Evolutionary conservation across 2,113 vertebrate genomes (phyloP).

Genomic region (Alces alces): DNA sequence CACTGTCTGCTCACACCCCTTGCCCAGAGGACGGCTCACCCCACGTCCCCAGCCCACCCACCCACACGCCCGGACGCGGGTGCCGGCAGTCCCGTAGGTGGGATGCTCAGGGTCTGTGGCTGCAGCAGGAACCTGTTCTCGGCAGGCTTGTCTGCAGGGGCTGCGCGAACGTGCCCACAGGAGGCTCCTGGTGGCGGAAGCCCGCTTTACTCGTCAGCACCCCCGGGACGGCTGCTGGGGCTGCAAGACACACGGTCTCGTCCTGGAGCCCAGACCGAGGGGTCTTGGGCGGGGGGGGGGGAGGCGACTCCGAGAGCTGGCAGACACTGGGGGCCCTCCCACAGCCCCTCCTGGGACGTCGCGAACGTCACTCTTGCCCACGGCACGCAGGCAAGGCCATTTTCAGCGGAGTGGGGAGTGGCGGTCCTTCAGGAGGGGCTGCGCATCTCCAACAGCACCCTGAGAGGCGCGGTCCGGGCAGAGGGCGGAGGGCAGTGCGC

Average conservation of each 20-base stretch:
- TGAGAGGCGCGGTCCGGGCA: no score
- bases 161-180: not conserved
- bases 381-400: fast-evolving
- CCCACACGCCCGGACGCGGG: not conserved
- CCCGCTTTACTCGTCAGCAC: not conserved
- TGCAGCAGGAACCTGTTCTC: not conserved
- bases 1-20: fast-evolving
- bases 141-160: not conserved
- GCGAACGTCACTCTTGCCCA: not conserved
- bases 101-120: not conserved
- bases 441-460: not conserved
- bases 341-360: not conserved
- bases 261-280: not conserved
- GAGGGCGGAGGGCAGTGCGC: not conserved
- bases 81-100: not conserved
- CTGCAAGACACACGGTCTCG: not conserved
- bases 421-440: not conserved
- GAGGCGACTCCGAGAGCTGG: not conserved
- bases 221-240: not conserved
- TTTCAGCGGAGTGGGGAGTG: not conserved
- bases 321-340: not conserved
- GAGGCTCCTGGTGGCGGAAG: not conserved
- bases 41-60: fast-evolving
- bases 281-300: no score
- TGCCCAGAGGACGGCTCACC: not conserved